Base-by-base conservation (phyloP, 2,797 vertebrate genomes). In the Geotrypetes seraphini region DNA sequence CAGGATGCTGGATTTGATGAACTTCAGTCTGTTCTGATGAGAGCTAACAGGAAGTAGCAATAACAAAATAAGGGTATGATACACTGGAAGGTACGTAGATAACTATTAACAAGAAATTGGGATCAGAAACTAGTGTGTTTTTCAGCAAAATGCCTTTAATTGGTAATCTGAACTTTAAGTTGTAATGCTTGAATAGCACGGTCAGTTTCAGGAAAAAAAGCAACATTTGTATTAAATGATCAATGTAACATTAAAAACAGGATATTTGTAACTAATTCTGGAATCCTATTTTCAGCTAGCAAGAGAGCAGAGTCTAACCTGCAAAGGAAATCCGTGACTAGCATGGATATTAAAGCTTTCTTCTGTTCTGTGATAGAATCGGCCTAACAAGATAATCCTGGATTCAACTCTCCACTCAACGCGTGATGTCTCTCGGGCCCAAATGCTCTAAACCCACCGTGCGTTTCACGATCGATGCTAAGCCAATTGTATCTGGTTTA, bases 141-240 rank as follows among this genome's bases (percentile, higher is more conserved):
- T 4, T 70, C 55, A 69, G 50, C 28, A 19, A 40, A 43, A 61
- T 62, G 37, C 12, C 61, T 65, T 57, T 64, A 71, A 74, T 72
- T 72, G 62, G 63, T 53, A 51, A 63, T 53, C 36, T 33, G 35
- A 69, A 66, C 59, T 64, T 66, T 66, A 73, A 74, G 72, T 67
- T 69, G 38, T 53, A 38, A 22, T 37, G 56, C 27, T 65, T 63
- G 48, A 55, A 61, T 66, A 59, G 60, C 17, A 41, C 25, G 43
- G 45, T 48, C 50, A 58, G 23, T 71, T 71, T 42, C 36, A 40
- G 22, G 54, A 25, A 39, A 36, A 19, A 49, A 57, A 59, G 22
- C 39, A 31, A 39, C 39, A 36, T 69, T 70, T 69, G 47, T 55
- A 49, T 55, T 47, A 53, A 59, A 28, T 43, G 42, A 65, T 67